A percentile compares a stretch with the other conserved stretches of the same genome.
phyloP scores from a whole-genome alignment of 1,140 invertebrate genomes.

The Leucophenga varia region DNA sequence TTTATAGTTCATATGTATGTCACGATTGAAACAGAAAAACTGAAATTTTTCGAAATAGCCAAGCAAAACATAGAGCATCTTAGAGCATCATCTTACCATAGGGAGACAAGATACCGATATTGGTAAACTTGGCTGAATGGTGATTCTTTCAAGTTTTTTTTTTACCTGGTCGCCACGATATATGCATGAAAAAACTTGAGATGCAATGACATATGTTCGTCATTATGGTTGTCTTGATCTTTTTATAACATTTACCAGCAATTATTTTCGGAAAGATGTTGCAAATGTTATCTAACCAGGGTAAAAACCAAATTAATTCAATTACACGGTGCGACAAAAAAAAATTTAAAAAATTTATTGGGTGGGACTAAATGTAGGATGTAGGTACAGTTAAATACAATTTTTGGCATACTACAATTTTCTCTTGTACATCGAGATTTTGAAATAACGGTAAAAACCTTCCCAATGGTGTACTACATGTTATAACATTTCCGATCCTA shows the following conservation, averaged over 20 bases:
- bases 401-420: too few species aligned
- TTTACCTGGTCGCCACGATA: neutral
- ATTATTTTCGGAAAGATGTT: neutral
- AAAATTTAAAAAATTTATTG: too few species aligned
- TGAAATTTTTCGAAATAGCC: conserved; percentile 1
- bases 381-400: too few species aligned
- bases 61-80: neutral
- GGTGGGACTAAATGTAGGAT: too few species aligned
- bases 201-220: neutral
- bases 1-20: neutral
- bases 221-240: neutral
- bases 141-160: neutral
- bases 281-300: too few species aligned
- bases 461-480: too few species aligned
- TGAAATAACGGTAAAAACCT: too few species aligned
- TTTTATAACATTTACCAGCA: neutral
- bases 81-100: neutral
- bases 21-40: too few species aligned
- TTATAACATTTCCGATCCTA: too few species aligned
- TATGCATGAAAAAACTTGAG: neutral
- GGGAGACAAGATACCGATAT: neutral
- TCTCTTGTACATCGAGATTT: too few species aligned
- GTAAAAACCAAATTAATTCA: too few species aligned
- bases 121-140: neutral
- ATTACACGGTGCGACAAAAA: too few species aligned